These are phyloP conservation scores for Steatornis caripensis DNA, from an alignment of 2,113 vertebrate genomes.

Conservation along the genomic window DNA sequence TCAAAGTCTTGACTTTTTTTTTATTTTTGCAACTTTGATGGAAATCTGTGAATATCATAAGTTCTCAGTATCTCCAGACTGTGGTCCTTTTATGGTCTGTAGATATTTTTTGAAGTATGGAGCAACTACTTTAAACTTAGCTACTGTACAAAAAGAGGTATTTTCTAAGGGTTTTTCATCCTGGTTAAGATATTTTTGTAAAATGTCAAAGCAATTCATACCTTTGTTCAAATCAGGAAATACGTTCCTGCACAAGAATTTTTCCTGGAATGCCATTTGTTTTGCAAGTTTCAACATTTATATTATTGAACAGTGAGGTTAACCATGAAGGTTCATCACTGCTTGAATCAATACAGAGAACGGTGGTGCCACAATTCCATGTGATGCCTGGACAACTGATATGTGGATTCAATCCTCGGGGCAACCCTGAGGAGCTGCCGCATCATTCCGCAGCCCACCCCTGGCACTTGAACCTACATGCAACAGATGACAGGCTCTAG, in stretches of 20 bases:
- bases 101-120: not conserved
- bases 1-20: not conserved
- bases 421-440: not conserved
- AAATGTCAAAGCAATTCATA: not conserved
- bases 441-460: not conserved
- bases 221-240: not conserved
- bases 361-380: rapidly evolving
- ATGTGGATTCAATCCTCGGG: not conserved
- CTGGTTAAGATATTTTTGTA: not conserved
- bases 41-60: not conserved
- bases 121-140: not conserved
- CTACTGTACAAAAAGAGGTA: not conserved
- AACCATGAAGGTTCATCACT: not conserved
- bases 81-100: not conserved
- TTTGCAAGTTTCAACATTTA: not conserved
- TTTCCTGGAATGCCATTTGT: not conserved
- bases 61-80: not conserved
- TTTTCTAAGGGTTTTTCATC: not conserved
- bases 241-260: not conserved
- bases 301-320: not conserved
- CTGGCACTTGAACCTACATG: rapidly evolving
- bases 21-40: not conserved
- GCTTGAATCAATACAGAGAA: not conserved
- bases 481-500: not conserved
- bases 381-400: not conserved